Evolutionary conservation across 1,140 invertebrate species (phyloP), one percentile per base, ranked within the genome.

Genomic region (Drosophila pandora): DNA sequence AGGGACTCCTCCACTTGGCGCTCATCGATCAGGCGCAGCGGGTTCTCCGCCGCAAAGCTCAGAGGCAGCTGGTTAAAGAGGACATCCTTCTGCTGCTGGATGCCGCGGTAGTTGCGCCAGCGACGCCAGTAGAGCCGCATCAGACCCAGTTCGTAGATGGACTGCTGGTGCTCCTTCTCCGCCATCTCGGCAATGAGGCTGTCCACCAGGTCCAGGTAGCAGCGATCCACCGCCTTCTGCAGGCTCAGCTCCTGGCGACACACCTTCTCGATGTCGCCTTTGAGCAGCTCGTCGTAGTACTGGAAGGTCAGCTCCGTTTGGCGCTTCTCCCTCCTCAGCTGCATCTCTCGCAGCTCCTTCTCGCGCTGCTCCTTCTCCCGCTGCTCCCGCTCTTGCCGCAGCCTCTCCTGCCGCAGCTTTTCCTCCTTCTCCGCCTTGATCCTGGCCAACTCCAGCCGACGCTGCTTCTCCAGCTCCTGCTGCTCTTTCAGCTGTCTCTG

Each of bases 81-180:
- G 3, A 34, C 21, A 17, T 87, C 52, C 69, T 82, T 87, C 8
- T 68, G 59, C 52, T 71, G 61, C 56, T 87, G 78, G 0, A 23
- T 30, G 2, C 74, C 55, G 2, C 82, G 64, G 32, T 87, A 85
- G 64, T 69, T 72, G 32, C 70, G 70, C 81, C 60, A 91, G 0
- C 69, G 87, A 0, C 30, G 48, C 67, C 50, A 77, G 13, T 62
- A 85, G 0, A 52, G 13, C 1, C 74, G 78, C 70, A 78, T 67
- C 30, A 85, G 37, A 1, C 69, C 41, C 23, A 71, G 6, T 10
- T 85, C 82, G 21, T 78, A 82, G n/a, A 68, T 2, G 25, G 59
- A 28, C 4, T 39, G 49, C 17, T 59, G 17, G 9, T 53, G 1
- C 17, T 74, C 37, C 9, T 28, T 8, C 17, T 34, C 8, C 4